These are phyloP conservation scores for Melanostoma mellinum DNA, from an alignment of 2,888 invertebrate species.

Conservation along the genomic window DNA sequence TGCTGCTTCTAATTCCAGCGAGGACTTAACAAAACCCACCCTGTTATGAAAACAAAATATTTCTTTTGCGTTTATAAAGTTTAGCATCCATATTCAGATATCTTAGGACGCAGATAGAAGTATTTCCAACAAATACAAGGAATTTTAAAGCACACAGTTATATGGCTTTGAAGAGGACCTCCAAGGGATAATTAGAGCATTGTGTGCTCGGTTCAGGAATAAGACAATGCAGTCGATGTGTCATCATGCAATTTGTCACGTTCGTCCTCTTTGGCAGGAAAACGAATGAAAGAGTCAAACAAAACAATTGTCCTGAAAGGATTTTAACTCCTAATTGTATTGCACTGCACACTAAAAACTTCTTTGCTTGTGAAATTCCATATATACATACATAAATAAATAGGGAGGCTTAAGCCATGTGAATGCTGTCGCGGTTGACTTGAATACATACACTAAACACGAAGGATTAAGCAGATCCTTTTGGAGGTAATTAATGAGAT, in stretches of 20 bases:
- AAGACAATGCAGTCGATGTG: constrained; percentile 77
- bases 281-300: constrained; percentile 34
- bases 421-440: constrained; percentile 25
- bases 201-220: constrained; percentile 28
- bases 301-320: constrained; percentile 49
- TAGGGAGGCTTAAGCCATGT: constrained; percentile 6
- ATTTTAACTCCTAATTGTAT: constrained; percentile 61
- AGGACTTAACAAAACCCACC: background rate
- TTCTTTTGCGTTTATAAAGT: constrained; percentile 19
- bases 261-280: constrained; percentile 77
- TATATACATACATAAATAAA: background rate
- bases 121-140: constrained; percentile 23
- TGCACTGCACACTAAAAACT: constrained; percentile 50
- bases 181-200: constrained; percentile 66
- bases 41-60: constrained; percentile 17
- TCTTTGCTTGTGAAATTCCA: constrained; percentile 11
- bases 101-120: constrained; percentile 26
- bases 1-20: background rate
- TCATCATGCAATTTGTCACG: constrained; percentile 82
- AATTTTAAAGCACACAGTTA: constrained; percentile 26
- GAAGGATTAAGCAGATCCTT: constrained; percentile 68
- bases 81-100: constrained; percentile 32
- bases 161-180: constrained; percentile 36
- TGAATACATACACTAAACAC: constrained; percentile 64
- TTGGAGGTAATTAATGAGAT: constrained; percentile 70